These are phyloP conservation scores for Halyomorpha halys DNA, from an alignment of 1,140 invertebrate genomes.

Conservation along the genomic window DNA sequence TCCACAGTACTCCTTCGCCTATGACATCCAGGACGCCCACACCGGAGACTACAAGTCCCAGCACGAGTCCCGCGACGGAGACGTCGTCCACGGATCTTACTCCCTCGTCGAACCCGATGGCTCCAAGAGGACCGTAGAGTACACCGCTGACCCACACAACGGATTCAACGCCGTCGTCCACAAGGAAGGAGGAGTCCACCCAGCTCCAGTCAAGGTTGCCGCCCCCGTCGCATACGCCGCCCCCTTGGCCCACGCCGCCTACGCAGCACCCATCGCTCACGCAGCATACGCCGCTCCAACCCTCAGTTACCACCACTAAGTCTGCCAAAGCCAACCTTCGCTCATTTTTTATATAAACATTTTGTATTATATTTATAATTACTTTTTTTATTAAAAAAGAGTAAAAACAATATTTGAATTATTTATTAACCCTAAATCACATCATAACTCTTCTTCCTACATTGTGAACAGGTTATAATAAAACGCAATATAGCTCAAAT, in stretches of 20 bases:
- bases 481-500: no score
- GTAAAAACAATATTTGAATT: background rate
- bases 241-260: background rate
- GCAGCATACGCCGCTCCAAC: slow-evolving; percentile 5
- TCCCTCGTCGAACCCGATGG: slow-evolving; percentile 15
- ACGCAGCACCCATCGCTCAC: background rate
- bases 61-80: slow-evolving; percentile 13
- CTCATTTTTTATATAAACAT: slow-evolving; percentile 10
- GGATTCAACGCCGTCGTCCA: slow-evolving; percentile 16
- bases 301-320: slow-evolving; percentile 13
- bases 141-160: slow-evolving; percentile 17
- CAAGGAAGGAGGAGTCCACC: slow-evolving; percentile 8
- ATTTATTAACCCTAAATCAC: background rate
- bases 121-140: slow-evolving; percentile 16
- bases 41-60: slow-evolving; percentile 14
- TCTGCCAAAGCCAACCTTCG: slow-evolving; percentile 8
- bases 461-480: no score
- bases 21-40: slow-evolving; percentile 14
- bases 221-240: slow-evolving; percentile 7
- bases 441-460: no score
- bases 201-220: slow-evolving; percentile 3
- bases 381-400: slow-evolving; percentile 14
- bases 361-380: slow-evolving; percentile 12
- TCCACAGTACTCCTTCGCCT: slow-evolving; percentile 14
- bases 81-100: slow-evolving; percentile 11